phyloP scores from a whole-genome alignment of 2,888 invertebrate species.

The Amiota minor region DNA sequence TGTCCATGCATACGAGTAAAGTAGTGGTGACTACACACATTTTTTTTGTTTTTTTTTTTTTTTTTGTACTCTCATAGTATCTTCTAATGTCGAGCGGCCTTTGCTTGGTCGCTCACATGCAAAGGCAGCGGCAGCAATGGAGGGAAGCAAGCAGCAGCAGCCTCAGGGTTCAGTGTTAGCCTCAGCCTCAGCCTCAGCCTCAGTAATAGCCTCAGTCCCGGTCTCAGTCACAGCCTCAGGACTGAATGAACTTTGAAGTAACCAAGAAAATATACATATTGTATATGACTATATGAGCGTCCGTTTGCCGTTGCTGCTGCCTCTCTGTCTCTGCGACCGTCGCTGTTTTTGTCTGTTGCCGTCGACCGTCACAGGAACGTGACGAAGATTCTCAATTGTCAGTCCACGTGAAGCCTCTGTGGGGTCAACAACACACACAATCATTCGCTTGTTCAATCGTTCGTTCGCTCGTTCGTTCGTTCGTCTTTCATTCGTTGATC shows the following conservation, averaged over 20 bases:
- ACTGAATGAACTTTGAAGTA: too few relatives aligned
- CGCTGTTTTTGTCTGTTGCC: constrained; percentile 40
- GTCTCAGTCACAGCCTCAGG: constrained; percentile 37
- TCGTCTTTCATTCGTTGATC: background rate
- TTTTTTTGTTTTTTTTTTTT: constrained; percentile 34
- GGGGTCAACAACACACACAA: constrained; percentile 71
- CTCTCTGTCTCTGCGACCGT: constrained; percentile 53
- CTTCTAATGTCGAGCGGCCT: constrained; percentile 9
- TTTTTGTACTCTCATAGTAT: background rate
- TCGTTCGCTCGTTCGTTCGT: too few relatives aligned
- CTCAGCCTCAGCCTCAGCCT: constrained; percentile 2
- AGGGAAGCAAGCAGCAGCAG: background rate
- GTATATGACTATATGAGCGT: constrained; percentile 16
- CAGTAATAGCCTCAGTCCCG: constrained; percentile 6
- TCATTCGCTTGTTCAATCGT: constrained; percentile 40
- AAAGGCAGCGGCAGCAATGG: constrained; percentile 15
- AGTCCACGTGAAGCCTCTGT: constrained; percentile 73
- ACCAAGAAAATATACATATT: too few relatives aligned
- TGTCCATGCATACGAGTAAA: background rate
- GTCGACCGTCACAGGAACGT: constrained; percentile 60
- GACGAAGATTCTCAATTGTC: constrained; percentile 62
- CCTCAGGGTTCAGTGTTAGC: constrained; percentile 1
- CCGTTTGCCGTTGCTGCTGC: constrained; percentile 35
- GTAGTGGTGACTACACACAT: constrained; percentile 44
- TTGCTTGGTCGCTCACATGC: constrained; percentile 27